A percentile compares a stretch with the other conserved stretches of the same genome.
Evolutionary conservation across 2,797 vertebrate genomes (phyloP).

Genomic region (Pseudochirops corinnae): DNA sequence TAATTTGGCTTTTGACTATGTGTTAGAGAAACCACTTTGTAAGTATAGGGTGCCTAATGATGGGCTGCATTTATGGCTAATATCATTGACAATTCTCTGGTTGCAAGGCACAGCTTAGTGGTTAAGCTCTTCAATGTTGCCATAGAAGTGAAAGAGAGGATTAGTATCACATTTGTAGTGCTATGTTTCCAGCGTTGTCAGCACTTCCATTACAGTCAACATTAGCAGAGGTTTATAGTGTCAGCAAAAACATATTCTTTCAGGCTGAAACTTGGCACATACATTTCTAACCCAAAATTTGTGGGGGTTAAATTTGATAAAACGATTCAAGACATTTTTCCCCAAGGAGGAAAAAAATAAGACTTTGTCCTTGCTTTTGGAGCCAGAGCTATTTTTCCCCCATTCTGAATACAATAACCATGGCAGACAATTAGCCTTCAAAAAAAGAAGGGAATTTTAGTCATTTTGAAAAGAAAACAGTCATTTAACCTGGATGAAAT

Average conservation of each 20-base stretch:
- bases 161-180: neutral
- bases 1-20: neutral
- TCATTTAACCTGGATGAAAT: neutral
- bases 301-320: neutral
- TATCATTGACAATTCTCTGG: neutral
- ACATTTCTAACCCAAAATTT: neutral
- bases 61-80: neutral
- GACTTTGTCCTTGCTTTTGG: neutral
- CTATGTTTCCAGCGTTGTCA: neutral
- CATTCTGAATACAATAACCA: neutral
- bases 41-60: neutral
- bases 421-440: neutral
- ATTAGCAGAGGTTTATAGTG: neutral
- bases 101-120: slow-evolving; percentile 1
- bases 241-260: slow-evolving; percentile 12
- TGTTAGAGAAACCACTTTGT: neutral
- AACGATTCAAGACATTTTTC: neutral
- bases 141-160: neutral
- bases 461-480: neutral
- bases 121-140: neutral
- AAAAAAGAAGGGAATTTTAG: neutral
- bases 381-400: neutral
- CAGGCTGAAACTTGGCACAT: neutral
- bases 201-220: neutral
- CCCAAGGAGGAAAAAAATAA: neutral